Conservation (phyloP, 2,113 vertebrate species). For the Anolis carolinensis region DNA sequence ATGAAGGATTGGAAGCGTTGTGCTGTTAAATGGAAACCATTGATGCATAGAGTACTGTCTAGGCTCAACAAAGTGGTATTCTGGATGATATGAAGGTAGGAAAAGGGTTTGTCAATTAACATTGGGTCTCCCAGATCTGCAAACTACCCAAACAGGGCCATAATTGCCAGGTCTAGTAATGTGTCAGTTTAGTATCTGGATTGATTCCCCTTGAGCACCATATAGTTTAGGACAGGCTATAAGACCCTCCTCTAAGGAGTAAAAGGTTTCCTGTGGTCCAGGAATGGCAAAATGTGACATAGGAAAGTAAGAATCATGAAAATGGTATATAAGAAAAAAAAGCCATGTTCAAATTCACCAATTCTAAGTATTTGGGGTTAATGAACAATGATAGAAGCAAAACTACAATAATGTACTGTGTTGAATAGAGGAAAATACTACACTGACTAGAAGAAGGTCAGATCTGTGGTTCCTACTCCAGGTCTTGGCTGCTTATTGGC, state of each 20-base stretch:
- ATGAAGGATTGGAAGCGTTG: neutral
- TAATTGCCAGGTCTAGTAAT: neutral
- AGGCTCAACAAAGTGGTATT: neutral
- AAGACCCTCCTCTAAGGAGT: neutral
- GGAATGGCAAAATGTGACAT: neutral
- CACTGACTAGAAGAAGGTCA: neutral
- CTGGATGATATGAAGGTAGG: neutral
- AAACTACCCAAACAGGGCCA: too few species aligned
- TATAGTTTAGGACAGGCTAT: neutral
- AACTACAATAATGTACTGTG: too few species aligned
- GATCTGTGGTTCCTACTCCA: neutral
- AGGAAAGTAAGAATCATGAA: neutral
- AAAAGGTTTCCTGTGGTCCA: neutral
- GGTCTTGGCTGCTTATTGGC: neutral
- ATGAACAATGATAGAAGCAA: neutral
- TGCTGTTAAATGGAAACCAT: neutral
- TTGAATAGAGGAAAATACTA: neutral
- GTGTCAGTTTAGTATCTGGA: neutral
- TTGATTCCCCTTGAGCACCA: neutral
- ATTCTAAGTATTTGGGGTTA: too few species aligned
- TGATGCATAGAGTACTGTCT: neutral
- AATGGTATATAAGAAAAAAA: too few species aligned
- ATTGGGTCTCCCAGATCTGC: neutral
- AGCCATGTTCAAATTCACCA: too few species aligned
- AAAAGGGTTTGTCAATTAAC: neutral